Base-by-base conservation (phyloP, 2,888 invertebrate genomes). In the Actias luna region DNA sequence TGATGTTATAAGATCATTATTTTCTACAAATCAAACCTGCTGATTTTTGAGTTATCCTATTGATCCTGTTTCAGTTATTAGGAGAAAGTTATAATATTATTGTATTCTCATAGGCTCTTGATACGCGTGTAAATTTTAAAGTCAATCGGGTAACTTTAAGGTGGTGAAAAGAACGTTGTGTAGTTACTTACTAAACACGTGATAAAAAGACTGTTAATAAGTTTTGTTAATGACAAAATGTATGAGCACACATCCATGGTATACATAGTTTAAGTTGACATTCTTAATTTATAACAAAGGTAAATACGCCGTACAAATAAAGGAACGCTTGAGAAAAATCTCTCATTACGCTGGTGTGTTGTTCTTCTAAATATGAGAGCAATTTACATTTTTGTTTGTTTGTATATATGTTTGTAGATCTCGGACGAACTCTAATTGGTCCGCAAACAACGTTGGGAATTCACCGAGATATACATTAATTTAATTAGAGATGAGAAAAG, bases 361-460 rank as follows among this genome's bases (percentile, higher is more conserved):
- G 64, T 50, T 25, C 22, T 63, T 63, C 60, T 59, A 66, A 64
- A 67, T 63, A 64, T 63, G 52, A 35, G 46, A 46, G 59, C 46
- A 57, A 27, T 63, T 65, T 67, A 63, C 62, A 66, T 68, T 62
- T 69, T 65, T 63, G 68, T 67, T 64, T 66, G 68, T 69, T 59
- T 74, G 73, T 74, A 66, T 71, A 25, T 25, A 42, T 16, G 67
- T 69, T 58, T 59, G 64, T 64, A 59, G 63, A 62, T 57, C 39
- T 25, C 58, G 66, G 62, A 46, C 63, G 42, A 33, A 65, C 63
- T 64, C 71, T 73, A 78, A 75, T 78, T 77, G 73, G 74, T 69
- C 65, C 58, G 71, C 69, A 77, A 76, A 77, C 77, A 77, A 59
- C 60, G 69, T 66, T 68, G 69, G 63, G 65, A 67, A 66, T 68